Evolutionary conservation across 2,888 invertebrate species (phyloP), one percentile per base, ranked within the genome.

Genomic region (Rotaria magnacalcarata): DNA sequence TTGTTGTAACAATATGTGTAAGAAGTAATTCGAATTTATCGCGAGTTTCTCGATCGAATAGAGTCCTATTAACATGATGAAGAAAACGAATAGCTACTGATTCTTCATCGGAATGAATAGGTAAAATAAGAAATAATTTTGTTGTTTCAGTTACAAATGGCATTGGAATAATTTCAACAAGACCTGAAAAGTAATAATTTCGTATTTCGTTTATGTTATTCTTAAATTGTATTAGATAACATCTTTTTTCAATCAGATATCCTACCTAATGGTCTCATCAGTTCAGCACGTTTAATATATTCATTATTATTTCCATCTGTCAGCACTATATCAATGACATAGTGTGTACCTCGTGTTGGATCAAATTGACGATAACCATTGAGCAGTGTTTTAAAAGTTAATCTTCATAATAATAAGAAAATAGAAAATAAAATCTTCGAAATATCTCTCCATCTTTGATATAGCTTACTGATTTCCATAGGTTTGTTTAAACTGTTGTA

Each of bases 111-210:
- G 88, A 89, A 54, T 93, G 93, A 8, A 95, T 92, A 0, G 94
- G 94, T 88, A 96, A 91, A 88, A 97, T 91, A 88, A 96, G 92
- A 87, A 94, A 93, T 10, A 97, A 93, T 88, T 95, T 93, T 11
- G 94, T 94, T 91, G 94, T 95, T 93, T 98, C 97, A 0, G 97
- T 97, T 1, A 97, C 97, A 92, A 97, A 97, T 0, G 96, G 97
- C 90, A 96, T 95, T 1, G 95, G 94, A 74, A 96, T 93, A 87
- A 97, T 94, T 90, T 97, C 96, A 14, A 96, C 95, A 87, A 94
- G 94, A 27, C 86, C 86, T 67, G 10, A 6, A 34, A 67, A 6
- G 34, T 14, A 67, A 34, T 34, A 2, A 34, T 34, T 34, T 34
- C 34, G 34, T 34, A 34, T 34, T 34, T 34, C 34, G 34, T 34